phyloP scores from a whole-genome alignment of 2,888 invertebrate species.

The Molanna angustata region DNA sequence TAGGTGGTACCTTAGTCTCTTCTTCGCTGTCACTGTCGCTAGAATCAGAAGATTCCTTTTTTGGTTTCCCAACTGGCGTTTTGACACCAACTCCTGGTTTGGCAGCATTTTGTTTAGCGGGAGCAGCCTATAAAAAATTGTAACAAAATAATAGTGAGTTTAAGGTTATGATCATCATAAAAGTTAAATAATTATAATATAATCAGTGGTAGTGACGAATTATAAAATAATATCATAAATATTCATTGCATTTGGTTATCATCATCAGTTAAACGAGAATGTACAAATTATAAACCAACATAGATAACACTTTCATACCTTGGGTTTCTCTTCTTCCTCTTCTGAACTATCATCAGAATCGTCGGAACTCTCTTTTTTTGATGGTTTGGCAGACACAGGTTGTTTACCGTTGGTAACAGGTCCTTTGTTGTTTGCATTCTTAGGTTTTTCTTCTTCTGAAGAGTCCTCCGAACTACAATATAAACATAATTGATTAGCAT shows the following conservation, averaged over 20 bases:
- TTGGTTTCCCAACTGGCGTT: conserved; percentile 7
- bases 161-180: no score
- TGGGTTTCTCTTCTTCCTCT: conserved; percentile 35
- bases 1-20: conserved; percentile 38
- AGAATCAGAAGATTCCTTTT: conserved; percentile 40
- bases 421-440: conserved; percentile 3
- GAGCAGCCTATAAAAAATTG: conserved; percentile 5
- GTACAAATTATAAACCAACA: no score
- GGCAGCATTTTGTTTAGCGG: no score
- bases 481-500: no score
- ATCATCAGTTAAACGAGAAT: no score
- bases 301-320: not conserved
- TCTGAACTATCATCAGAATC: conserved; percentile 41
- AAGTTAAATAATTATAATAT: no score
- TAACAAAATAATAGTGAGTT: no score
- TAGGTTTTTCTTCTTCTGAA: conserved; percentile 16
- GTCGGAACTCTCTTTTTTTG: conserved; percentile 33
- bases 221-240: no score
- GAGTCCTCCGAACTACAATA: conserved; percentile 25
- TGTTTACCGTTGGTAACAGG: conserved; percentile 23
- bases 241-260: no score
- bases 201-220: no score
- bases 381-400: conserved; percentile 16
- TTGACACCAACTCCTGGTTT: no score
- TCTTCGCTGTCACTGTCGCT: conserved; percentile 41